phyloP scores from a whole-genome alignment of 1,140 invertebrate genomes.

The Drosophila bifasciata region DNA sequence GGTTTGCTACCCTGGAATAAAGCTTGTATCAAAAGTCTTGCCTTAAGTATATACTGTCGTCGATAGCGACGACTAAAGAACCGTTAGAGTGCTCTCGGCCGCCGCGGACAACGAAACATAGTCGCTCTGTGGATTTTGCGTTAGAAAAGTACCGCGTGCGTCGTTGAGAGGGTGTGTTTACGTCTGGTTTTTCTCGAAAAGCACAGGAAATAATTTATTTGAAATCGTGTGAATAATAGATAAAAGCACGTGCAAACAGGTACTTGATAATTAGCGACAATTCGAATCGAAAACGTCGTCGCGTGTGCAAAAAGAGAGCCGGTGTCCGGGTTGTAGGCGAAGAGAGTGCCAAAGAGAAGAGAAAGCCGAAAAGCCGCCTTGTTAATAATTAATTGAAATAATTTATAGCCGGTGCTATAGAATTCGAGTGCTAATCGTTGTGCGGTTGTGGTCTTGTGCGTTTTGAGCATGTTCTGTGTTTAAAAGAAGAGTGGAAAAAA shows the following conservation, averaged over 20 bases:
- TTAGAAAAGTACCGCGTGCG: too few relatives aligned
- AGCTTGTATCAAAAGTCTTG: too few relatives aligned
- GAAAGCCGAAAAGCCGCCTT: constrained; percentile 28
- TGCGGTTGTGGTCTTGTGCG: not conserved
- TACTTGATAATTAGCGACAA: constrained; percentile 7
- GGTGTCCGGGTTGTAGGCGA: constrained; percentile 4
- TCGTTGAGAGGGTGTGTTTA: not conserved
- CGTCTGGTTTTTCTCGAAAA: not conserved
- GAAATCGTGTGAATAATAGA: too few relatives aligned
- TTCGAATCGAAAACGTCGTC: constrained; percentile 6
- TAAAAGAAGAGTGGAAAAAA: constrained; percentile 16
- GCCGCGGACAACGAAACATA: not conserved
- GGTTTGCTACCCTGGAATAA: too few relatives aligned
- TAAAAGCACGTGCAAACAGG: constrained; percentile 48
- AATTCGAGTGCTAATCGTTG: constrained; percentile 16
- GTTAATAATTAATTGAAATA: constrained; percentile 24
- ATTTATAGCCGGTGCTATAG: constrained; percentile 1
- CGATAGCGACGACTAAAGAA: not conserved
- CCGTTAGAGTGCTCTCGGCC: not conserved
- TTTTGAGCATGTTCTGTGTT: constrained; percentile 1
- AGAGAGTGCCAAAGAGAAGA: constrained; percentile 25
- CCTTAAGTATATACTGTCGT: too few relatives aligned
- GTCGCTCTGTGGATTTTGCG: not conserved
- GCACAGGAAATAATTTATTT: too few relatives aligned
- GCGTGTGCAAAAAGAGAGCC: constrained; percentile 12